Conservation (phyloP, 2,797 vertebrate genomes). For the Coilia nasus region DNA sequence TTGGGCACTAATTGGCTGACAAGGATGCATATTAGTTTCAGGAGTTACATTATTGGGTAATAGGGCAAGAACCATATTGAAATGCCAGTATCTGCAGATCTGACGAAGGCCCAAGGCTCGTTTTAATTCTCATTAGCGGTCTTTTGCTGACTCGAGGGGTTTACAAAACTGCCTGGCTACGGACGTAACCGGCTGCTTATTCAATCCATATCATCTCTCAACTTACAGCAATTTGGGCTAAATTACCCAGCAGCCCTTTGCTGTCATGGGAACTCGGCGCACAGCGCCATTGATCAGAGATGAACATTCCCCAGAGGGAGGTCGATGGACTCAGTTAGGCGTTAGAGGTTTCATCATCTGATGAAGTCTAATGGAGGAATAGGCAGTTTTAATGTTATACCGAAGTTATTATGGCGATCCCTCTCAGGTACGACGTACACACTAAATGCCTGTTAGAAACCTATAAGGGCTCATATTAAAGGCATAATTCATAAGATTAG, state of each 20-base stretch:
- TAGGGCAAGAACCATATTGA: neutral
- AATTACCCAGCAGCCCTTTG: neutral
- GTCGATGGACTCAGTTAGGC: neutral
- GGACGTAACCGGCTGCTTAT: neutral
- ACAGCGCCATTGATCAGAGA: neutral
- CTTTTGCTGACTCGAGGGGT: neutral
- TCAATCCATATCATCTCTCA: neutral
- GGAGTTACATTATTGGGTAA: neutral
- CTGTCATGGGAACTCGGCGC: neutral
- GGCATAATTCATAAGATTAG: neutral
- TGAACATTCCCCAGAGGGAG: no score
- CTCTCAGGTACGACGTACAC: neutral
- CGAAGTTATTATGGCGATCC: neutral
- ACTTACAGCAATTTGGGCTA: neutral
- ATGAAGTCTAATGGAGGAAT: slow-evolving; percentile 16
- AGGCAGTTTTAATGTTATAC: slow-evolving; percentile 11
- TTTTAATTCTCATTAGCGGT: neutral
- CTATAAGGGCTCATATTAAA: neutral
- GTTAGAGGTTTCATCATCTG: slow-evolving; percentile 12
- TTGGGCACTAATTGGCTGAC: neutral
- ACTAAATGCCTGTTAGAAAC: slow-evolving; percentile 1
- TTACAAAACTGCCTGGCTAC: neutral
- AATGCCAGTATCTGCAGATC: neutral
- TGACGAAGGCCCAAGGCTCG: neutral
- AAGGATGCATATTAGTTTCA: neutral